phyloP scores from a whole-genome alignment of 2,797 vertebrate species.

The Ispidina lecontei region DNA sequence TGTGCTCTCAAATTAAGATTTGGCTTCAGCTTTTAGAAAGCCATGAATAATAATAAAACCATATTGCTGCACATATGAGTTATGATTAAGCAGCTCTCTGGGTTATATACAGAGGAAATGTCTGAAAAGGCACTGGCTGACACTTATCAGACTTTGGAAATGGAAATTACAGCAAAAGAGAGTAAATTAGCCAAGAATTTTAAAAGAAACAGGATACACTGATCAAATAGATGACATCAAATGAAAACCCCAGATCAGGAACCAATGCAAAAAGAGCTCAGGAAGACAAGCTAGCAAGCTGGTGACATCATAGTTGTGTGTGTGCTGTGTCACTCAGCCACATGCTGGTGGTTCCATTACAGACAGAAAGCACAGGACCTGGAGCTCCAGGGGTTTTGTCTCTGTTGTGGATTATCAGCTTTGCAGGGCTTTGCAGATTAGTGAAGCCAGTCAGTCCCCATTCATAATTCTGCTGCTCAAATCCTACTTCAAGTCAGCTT shows the following conservation, averaged over 20 bases:
- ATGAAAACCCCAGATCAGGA: conserved; percentile 44
- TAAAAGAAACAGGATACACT: conserved; percentile 50
- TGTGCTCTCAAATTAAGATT: conserved; percentile 56
- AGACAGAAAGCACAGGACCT: background rate
- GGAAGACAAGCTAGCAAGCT: background rate
- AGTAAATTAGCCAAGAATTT: conserved; percentile 61
- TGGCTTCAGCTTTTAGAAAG: conserved; percentile 40
- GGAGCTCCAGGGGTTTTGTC: background rate
- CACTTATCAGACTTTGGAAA: conserved; percentile 65
- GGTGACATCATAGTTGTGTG: conserved; percentile 42
- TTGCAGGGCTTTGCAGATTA: background rate
- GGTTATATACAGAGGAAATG: conserved; percentile 58
- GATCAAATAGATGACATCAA: conserved; percentile 51
- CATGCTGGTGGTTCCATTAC: conserved; percentile 8
- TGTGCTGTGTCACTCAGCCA: background rate
- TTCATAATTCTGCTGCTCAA: background rate
- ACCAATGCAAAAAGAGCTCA: background rate
- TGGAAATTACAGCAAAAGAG: conserved; percentile 61
- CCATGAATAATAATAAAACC: conserved; percentile 64
- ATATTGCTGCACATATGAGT: conserved; percentile 58
- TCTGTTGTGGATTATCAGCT: background rate
- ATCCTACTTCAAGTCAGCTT: background rate
- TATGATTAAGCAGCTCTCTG: conserved; percentile 59
- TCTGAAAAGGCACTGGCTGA: conserved; percentile 63
- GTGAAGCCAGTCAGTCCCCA: background rate